Evolutionary conservation across 2,113 vertebrate genomes (phyloP), one percentile per base, ranked within the genome.

Genomic region (Dicrurus megarhynchus): DNA sequence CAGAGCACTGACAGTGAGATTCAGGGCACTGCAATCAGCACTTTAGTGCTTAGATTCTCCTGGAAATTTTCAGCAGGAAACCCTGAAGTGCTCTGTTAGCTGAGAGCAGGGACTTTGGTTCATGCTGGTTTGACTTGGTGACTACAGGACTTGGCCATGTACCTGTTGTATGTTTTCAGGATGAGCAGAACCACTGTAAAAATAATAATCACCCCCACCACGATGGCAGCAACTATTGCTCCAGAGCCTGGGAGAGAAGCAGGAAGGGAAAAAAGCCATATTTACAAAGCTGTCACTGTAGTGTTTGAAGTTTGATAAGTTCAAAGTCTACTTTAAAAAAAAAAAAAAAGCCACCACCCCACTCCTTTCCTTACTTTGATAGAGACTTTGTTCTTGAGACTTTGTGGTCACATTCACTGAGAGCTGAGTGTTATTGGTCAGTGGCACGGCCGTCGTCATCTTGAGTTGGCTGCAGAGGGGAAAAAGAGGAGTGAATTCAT

Each of bases 121-220:
- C 63, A 41, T 21, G 47, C 27, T 16, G 19, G 15, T 49, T 50
- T 10, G 2, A 3, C 46, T 16, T 24, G 11, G 41, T 10, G 41
- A 73, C n/a, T 24, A 12, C 7, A 61, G 90, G 52, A 11, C 60
- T n/a, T 28, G 65, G 60, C 42, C 69, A 92, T 77, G 0, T 97
- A 99, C 99, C 99, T 99, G 99, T 99, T 99, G 76, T 99, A 99
- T 5, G 98, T 98, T 98, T 99, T 99, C 94, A 99, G 82, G 69
- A 98, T 96, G 95, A 99, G 97, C 87, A 99, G 98, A 37, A 99
- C 97, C 97, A 97, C 96, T 5, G 98, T 96, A 53, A 99, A 99
- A 96, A 99, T 98, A 92, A 99, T 73, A 73, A 99, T 98, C 75
- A 99, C 98, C 11, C 98, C 98, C 10, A 99, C 98, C 57, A 99